Evolutionary conservation across 2,797 vertebrate genomes (phyloP), one percentile per base, ranked within the genome.

Genomic region (Gymnopithys bicolor): DNA sequence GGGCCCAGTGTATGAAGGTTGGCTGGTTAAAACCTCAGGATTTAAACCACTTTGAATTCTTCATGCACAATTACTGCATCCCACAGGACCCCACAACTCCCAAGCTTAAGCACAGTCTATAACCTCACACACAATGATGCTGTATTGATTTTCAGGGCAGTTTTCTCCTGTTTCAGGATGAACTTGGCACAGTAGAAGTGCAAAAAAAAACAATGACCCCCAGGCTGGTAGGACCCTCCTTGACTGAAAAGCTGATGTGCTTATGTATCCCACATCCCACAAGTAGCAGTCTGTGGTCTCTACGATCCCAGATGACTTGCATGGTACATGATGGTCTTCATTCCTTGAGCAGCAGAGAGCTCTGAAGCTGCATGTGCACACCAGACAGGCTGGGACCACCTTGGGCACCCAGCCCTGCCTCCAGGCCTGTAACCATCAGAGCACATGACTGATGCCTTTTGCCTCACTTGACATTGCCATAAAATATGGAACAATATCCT

Each of bases 311-410:
- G 25, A 23, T 5, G 9, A 35, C 46, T 67, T 49, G 30, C 8
- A n/a, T n/a, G 30, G 30, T 10, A 39, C 6, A 10, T 4, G 27
- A 55, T 16, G 17, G 5, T 39, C 39, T 76, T 51, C 23, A 10
- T 17, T 48, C 37, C 48, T 13, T 0, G 0, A 64, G 62, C 13
- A 33, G 45, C 56, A 84, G 30, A 33, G 33, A 4, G 7, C 24
- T 76, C 51, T 7, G 8, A 74, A 84, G 56, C 32, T 18, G 24
- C 1, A 2, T 0, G 1, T 13, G 30, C 19, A 52, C 1, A 7
- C 13, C 9, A 2, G 32, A 35, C 17, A 86, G 49, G 18, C 43
- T 62, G 28, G 49, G 10, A 49, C 11, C 4, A 2, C 35, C 25
- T 60, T 28, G 10, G 52, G 46, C 16, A 62, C 6, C 13, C 21